phyloP scores from a whole-genome alignment of 2,888 invertebrate genomes.

The Heliconius hortense region DNA sequence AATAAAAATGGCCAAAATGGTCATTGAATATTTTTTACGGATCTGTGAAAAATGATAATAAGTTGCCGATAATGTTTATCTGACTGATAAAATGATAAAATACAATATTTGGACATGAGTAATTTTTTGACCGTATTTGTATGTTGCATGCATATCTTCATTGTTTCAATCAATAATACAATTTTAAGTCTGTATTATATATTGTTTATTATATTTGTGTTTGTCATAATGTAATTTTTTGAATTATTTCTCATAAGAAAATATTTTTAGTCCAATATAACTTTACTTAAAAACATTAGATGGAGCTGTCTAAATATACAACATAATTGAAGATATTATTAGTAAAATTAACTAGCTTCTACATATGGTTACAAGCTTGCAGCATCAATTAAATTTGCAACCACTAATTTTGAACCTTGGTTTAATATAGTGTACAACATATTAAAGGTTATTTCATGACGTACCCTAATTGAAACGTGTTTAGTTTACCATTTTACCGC shows the following conservation, averaged over 20 bases:
- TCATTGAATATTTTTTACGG: background rate
- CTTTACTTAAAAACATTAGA: too few species aligned
- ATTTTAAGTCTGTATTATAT: background rate
- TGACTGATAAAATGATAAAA: constrained; percentile 18
- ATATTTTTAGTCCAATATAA: too few species aligned
- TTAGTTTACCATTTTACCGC: background rate
- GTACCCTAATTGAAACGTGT: background rate
- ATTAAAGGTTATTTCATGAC: constrained; percentile 2
- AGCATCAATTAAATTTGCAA: constrained; percentile 13
- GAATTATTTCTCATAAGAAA: too few species aligned
- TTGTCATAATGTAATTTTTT: too few species aligned
- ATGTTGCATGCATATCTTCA: background rate
- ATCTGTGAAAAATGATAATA: constrained; percentile 15
- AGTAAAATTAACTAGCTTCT: background rate
- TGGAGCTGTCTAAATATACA: background rate
- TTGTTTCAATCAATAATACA: background rate
- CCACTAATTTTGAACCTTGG: constrained; percentile 16
- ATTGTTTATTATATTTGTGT: too few species aligned
- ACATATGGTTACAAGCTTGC: constrained; percentile 7
- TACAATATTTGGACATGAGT: background rate
- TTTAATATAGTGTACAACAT: constrained; percentile 1
- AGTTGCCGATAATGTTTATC: constrained; percentile 12
- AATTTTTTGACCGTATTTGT: background rate
- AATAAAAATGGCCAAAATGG: too few species aligned
- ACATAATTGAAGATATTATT: background rate